These are phyloP conservation scores for Kryphioiulus occultus DNA, from an alignment of 2,888 invertebrate species.

Conservation along the genomic window DNA sequence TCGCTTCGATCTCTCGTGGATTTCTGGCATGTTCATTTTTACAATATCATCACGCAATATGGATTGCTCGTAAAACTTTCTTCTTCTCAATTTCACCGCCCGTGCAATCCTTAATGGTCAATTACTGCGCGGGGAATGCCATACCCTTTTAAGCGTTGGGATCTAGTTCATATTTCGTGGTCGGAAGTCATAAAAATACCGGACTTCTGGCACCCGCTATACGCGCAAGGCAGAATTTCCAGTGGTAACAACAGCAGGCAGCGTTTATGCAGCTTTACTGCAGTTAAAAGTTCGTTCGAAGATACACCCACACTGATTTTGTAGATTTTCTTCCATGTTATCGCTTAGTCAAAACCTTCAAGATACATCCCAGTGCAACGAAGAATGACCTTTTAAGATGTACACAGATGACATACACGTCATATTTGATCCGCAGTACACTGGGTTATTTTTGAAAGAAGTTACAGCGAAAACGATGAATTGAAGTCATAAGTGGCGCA, in stretches of 20 bases:
- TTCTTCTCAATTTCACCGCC: neutral
- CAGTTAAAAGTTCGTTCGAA: no score
- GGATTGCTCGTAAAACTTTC: neutral
- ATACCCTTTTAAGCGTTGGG: neutral
- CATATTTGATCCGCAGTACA: neutral
- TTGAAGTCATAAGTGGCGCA: slow-evolving; percentile 18
- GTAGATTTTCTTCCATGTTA: no score
- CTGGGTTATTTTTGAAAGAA: neutral
- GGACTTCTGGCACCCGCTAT: neutral
- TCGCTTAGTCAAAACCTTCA: no score
- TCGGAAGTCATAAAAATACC: neutral
- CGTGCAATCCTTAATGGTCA: slow-evolving; percentile 10
- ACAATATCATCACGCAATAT: neutral
- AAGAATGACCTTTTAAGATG: no score
- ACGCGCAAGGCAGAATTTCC: neutral
- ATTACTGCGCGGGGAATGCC: neutral
- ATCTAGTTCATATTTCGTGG: slow-evolving; percentile 25
- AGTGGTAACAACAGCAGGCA: no score
- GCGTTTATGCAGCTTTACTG: no score
- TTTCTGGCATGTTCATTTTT: neutral
- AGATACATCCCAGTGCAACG: no score
- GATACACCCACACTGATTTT: no score
- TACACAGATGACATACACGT: no score
- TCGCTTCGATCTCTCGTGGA: neutral
- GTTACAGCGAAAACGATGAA: neutral